Percentiles rank a stretch among this genome's conserved stretches.
Evolutionary conservation across 2,113 vertebrate genomes (phyloP).

Genomic region (Eira barbara): DNA sequence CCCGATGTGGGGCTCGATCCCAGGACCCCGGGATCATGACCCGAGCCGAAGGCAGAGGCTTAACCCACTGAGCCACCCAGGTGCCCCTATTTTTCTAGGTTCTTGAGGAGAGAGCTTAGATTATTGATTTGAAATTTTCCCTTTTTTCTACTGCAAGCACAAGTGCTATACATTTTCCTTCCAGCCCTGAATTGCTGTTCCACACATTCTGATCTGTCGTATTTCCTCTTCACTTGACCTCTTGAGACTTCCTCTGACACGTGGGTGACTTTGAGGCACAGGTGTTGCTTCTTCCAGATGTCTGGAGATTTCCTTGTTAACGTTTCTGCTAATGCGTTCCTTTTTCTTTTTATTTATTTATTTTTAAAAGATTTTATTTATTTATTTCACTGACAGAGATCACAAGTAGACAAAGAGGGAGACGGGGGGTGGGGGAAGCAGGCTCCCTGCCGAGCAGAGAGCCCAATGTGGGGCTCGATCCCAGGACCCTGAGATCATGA

Average conservation of each 20-base stretch:
- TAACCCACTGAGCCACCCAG: no score
- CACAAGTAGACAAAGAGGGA: no score
- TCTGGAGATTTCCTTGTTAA: not conserved
- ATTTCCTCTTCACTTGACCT: not conserved
- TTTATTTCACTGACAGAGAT: no score
- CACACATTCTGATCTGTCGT: not conserved
- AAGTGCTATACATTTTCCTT: not conserved
- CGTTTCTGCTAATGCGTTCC: not conserved
- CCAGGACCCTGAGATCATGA: no score
- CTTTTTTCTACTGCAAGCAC: not conserved
- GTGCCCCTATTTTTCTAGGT: not conserved
- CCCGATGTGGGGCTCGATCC: no score
- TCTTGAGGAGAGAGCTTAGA: not conserved
- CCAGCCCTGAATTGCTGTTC: not conserved
- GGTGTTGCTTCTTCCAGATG: not conserved
- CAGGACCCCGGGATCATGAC: no score
- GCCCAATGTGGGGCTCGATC: no score
- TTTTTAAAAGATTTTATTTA: no score
- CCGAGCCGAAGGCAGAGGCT: no score
- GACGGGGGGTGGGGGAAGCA: no score
- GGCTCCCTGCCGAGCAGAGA: no score
- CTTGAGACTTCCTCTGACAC: not conserved
- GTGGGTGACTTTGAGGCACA: not conserved
- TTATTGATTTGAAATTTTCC: not conserved
- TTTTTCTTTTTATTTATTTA: no score